These are phyloP conservation scores for Dermolepida albohirtum DNA, from an alignment of 2,888 invertebrate species.

Conservation along the genomic window DNA sequence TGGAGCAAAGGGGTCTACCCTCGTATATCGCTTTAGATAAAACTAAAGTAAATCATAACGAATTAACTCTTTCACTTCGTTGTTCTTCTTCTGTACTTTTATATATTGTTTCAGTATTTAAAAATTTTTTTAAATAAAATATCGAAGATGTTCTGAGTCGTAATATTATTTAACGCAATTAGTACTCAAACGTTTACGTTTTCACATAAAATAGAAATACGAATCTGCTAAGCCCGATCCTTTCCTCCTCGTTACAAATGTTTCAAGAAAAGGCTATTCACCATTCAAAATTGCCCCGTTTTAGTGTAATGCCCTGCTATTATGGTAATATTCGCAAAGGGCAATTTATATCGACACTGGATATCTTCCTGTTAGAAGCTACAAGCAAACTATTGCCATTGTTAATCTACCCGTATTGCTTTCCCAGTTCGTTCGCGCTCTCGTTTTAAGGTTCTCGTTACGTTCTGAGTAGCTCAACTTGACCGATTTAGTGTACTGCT, in stretches of 20 bases:
- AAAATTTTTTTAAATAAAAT: too few species aligned
- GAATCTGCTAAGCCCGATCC: not conserved
- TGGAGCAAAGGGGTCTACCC: too few species aligned
- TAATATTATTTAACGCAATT: too few species aligned
- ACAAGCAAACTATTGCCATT: not conserved
- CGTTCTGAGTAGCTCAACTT: not conserved
- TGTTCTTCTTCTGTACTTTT: too few species aligned
- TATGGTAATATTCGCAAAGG: slow-evolving; percentile 25
- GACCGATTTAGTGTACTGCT: not conserved
- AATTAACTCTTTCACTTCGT: too few species aligned
- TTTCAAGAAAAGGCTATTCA: slow-evolving; percentile 3
- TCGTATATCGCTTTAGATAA: too few species aligned
- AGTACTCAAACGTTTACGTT: not conserved
- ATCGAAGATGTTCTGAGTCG: too few species aligned
- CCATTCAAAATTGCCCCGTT: slow-evolving; percentile 2
- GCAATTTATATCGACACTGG: slow-evolving; percentile 28
- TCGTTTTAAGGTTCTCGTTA: not conserved
- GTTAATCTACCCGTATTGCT: slow-evolving; percentile 7
- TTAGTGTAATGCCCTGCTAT: slow-evolving; percentile 3
- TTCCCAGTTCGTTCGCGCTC: not conserved
- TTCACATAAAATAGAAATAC: slow-evolving; percentile 15
- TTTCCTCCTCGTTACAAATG: not conserved
- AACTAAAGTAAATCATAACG: too few species aligned
- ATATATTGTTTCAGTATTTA: too few species aligned
- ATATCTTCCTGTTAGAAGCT: slow-evolving; percentile 15